These are phyloP conservation scores for Drosophila maculinotata DNA, from an alignment of 2,888 invertebrate species.

Conservation along the genomic window DNA sequence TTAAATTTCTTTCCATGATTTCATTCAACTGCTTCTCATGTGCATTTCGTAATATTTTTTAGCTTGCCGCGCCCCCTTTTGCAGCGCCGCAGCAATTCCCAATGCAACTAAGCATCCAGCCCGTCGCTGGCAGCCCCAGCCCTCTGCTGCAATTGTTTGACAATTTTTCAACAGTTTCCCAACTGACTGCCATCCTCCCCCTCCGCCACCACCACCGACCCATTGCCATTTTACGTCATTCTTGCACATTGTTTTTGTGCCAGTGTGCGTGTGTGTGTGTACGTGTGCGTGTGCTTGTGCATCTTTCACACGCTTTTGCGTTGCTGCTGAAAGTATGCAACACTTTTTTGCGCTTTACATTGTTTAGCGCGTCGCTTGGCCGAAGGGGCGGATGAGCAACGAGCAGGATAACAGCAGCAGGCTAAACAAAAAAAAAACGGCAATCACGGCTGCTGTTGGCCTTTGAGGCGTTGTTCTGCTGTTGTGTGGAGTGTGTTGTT, in stretches of 20 bases:
- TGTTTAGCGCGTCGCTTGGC: slow-evolving; percentile 55
- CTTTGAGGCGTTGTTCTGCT: slow-evolving; percentile 53
- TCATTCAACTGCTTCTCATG: slow-evolving; percentile 45
- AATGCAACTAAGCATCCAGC: slow-evolving; percentile 9
- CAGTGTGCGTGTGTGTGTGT: slow-evolving; percentile 18
- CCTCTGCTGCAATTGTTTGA: slow-evolving; percentile 72
- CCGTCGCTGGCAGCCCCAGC: too few species aligned
- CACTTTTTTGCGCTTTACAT: slow-evolving; percentile 66
- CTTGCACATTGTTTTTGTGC: slow-evolving; percentile 34
- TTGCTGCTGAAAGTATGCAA: slow-evolving; percentile 76
- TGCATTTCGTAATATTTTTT: slow-evolving; percentile 38
- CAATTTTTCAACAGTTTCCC: slow-evolving; percentile 79
- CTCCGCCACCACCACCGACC: slow-evolving; percentile 6
- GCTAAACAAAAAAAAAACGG: slow-evolving; percentile 29
- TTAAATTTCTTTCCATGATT: slow-evolving; percentile 58
- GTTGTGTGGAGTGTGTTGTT: slow-evolving; percentile 22
- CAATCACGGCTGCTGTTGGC: slow-evolving; percentile 69
- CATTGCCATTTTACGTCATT: slow-evolving; percentile 28
- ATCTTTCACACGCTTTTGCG: slow-evolving; percentile 71
- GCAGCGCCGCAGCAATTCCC: slow-evolving; percentile 12
- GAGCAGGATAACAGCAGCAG: slow-evolving; percentile 10
- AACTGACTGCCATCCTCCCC: slow-evolving; percentile 55
- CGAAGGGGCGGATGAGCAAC: slow-evolving; percentile 57
- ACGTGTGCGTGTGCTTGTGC: slow-evolving; percentile 44
- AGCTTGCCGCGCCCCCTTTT: slow-evolving; percentile 24